phyloP scores from a whole-genome alignment of 2,797 vertebrate species.

The Linurgus olivaceus region DNA sequence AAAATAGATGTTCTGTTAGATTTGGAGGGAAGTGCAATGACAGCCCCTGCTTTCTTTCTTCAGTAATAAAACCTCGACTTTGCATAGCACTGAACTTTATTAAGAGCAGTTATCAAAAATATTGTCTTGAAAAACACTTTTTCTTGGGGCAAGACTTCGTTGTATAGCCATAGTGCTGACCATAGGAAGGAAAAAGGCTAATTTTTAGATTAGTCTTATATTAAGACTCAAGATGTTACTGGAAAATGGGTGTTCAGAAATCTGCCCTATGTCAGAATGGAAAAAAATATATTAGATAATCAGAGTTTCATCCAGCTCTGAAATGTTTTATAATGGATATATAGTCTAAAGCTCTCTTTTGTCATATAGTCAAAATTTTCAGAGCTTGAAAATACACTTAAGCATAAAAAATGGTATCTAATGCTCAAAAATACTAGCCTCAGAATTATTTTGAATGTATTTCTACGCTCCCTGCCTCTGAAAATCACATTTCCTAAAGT shows the following conservation, averaged over 20 bases:
- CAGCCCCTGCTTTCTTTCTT: neutral
- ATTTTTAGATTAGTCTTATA: neutral
- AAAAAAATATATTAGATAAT: neutral
- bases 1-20: neutral
- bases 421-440: neutral
- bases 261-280: neutral
- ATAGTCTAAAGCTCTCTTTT: neutral
- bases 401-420: neutral
- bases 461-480: neutral
- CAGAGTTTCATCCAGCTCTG: neutral
- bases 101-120: neutral
- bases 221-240: neutral
- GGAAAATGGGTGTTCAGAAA: neutral
- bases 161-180: neutral
- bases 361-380: neutral
- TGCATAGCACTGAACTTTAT: neutral
- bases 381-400: constrained; percentile 33
- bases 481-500: constrained; percentile 30
- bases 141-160: neutral
- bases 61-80: neutral
- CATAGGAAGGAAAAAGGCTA: neutral
- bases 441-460: neutral
- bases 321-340: neutral
- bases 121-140: neutral
- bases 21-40: neutral